Evolutionary conservation across 64 coral and sea anemone species (phyloP).

Genomic region (Pocillopora damicornis): DNA sequence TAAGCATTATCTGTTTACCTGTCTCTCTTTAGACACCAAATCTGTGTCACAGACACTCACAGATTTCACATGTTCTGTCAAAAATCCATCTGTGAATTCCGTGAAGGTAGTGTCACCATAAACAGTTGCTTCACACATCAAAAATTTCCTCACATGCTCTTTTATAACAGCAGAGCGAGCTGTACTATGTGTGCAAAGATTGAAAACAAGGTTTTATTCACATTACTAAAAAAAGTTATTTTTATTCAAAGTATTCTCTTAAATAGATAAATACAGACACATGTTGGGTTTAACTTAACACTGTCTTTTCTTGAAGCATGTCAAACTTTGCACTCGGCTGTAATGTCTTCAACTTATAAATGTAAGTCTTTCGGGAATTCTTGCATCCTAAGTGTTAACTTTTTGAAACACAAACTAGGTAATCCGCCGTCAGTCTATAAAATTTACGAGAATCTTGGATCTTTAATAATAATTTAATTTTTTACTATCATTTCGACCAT

Average conservation of each 20-base stretch:
- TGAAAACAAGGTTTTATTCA: no score
- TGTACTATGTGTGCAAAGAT: conserved; percentile 55
- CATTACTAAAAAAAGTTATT: no score
- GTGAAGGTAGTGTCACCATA: conserved; percentile 87
- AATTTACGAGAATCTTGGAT: background rate
- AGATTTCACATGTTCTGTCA: conserved; percentile 79
- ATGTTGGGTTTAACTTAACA: no score
- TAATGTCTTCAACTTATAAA: no score
- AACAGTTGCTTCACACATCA: conserved; percentile 58
- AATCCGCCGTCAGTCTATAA: no score
- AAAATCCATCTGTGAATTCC: conserved; percentile 82
- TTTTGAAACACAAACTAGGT: no score
- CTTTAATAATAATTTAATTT: background rate
- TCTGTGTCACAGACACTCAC: conserved; percentile 83
- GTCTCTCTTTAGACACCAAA: conserved; percentile 63
- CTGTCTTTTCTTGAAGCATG: no score
- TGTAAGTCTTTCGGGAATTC: no score
- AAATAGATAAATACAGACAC: no score
- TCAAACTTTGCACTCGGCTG: no score
- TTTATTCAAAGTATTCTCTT: no score
- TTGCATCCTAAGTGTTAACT: no score
- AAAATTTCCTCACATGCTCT: conserved; percentile 79
- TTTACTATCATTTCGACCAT: background rate
- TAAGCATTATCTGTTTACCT: conserved; percentile 25
- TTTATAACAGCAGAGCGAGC: conserved; percentile 53